phyloP scores from a whole-genome alignment of 2,888 invertebrate species.

The Thyatira batis region DNA sequence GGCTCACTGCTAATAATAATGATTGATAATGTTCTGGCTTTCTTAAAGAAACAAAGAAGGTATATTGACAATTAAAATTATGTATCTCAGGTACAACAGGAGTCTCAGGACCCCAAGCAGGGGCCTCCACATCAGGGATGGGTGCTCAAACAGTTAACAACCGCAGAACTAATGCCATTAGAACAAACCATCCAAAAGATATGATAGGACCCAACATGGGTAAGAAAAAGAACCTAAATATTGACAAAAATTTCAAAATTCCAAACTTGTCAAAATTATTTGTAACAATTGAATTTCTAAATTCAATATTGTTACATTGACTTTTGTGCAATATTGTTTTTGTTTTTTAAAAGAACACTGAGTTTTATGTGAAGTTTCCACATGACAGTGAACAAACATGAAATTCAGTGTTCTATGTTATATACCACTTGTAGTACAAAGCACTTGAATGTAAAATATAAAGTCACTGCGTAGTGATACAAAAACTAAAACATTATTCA shows the following conservation, averaged over 20 bases:
- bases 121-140: conserved; percentile 76
- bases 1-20: no score
- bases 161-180: conserved; percentile 93
- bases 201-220: conserved; percentile 90
- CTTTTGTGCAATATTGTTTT: not conserved
- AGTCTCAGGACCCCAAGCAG: conserved; percentile 68
- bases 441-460: conserved; percentile 44
- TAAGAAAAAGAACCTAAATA: conserved; percentile 64
- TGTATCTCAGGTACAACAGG: conserved; percentile 45
- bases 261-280: not conserved
- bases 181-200: conserved; percentile 93
- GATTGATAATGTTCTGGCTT: no score
- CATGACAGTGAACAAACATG: conserved; percentile 4
- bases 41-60: conserved; percentile 4
- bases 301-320: not conserved
- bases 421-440: conserved; percentile 39
- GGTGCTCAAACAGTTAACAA: conserved; percentile 83
- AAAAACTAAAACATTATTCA: conserved; percentile 10
- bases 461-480: conserved; percentile 46
- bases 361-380: conserved; percentile 9
- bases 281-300: not conserved
- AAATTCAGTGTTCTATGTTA: conserved; percentile 21
- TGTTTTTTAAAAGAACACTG: conserved; percentile 12
- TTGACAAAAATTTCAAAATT: not conserved
- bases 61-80: not conserved